Evolutionary conservation across 2,113 vertebrate species (phyloP).

Genomic region (Nesospiza acunhae): DNA sequence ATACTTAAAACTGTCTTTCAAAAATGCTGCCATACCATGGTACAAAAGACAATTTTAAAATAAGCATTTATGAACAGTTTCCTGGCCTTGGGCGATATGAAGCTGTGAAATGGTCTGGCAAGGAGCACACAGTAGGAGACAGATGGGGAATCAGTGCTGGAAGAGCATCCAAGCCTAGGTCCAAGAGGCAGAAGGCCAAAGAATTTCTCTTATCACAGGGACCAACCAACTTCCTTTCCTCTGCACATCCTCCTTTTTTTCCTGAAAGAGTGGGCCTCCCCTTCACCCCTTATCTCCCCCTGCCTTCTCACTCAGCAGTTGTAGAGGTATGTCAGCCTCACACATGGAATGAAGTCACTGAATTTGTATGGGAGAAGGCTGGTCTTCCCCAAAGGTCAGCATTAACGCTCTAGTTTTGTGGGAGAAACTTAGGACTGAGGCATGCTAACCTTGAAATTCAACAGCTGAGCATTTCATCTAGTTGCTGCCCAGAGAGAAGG

Average conservation of each 20-base stretch:
- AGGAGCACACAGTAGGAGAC: neutral
- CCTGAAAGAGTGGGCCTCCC: neutral
- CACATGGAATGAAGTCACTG: neutral
- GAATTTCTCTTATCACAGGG: neutral
- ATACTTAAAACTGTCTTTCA: neutral
- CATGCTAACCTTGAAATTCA: neutral
- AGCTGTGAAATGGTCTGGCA: slow-evolving; percentile 51
- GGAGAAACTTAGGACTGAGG: neutral
- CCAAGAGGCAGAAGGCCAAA: slow-evolving; percentile 6
- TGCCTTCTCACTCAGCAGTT: neutral
- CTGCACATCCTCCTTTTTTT: neutral
- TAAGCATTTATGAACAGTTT: neutral
- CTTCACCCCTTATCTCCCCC: neutral
- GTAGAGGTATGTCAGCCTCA: neutral
- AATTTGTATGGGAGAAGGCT: neutral
- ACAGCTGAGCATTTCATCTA: neutral
- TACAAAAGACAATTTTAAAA: neutral
- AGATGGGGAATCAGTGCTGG: slow-evolving; percentile 40
- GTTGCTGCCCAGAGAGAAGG: neutral
- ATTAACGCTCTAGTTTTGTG: neutral
- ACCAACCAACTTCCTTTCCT: neutral
- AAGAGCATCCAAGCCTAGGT: slow-evolving; percentile 3
- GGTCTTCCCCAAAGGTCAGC: neutral
- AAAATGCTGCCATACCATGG: neutral
- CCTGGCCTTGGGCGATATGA: neutral